phyloP scores from a whole-genome alignment of 2,888 invertebrate species.

The Dugesia japonica region DNA sequence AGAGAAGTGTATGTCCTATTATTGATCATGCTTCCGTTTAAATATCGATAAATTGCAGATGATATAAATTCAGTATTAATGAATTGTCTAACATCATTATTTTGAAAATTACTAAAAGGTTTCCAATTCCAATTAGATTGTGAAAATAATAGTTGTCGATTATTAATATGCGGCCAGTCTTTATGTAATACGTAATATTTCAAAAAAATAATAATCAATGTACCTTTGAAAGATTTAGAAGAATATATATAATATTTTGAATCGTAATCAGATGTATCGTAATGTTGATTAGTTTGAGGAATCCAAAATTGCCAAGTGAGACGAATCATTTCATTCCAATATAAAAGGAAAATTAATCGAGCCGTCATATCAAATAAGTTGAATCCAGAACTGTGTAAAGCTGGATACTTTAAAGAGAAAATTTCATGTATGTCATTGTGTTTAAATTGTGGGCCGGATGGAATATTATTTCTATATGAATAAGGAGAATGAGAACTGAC shows the following conservation, averaged over 20 bases:
- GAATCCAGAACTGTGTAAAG: conserved; percentile 51
- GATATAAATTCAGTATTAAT: background rate
- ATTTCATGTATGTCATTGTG: conserved; percentile 48
- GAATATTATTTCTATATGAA: conserved; percentile 50
- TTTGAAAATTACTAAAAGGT: background rate
- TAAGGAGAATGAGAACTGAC: conserved; percentile 54
- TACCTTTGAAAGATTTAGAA: background rate
- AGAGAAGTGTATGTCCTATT: conserved; percentile 57
- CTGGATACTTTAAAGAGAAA: conserved; percentile 53
- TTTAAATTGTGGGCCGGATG: conserved; percentile 45
- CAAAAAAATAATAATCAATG: too few relatives aligned
- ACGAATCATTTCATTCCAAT: conserved; percentile 38
- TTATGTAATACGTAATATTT: too few relatives aligned
- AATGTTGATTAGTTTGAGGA: conserved; percentile 14
- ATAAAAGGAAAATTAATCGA: conserved; percentile 49
- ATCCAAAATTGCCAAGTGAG: conserved; percentile 23
- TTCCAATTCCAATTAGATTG: background rate
- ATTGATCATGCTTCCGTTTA: conserved; percentile 52
- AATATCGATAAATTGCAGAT: background rate
- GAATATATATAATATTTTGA: background rate
- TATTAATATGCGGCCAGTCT: too few relatives aligned
- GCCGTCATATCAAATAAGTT: conserved; percentile 53
- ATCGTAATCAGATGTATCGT: conserved; percentile 7
- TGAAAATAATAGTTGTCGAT: background rate
- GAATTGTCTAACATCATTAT: background rate